These are phyloP conservation scores for Myotis vivesi DNA, from an alignment of 2,797 vertebrate genomes.

Conservation along the genomic window DNA sequence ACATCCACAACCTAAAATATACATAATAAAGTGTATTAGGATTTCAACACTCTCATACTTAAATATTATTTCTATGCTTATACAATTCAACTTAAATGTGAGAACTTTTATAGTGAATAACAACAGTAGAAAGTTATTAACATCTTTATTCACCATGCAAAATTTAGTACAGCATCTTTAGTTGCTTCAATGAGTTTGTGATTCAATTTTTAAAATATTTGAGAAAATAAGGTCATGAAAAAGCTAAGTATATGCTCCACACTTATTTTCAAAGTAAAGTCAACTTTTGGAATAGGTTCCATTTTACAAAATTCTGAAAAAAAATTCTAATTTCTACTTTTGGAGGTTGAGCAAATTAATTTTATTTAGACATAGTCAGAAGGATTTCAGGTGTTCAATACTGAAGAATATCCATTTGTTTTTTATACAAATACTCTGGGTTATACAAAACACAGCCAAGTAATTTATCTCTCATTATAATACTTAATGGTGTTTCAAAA, in stretches of 20 bases:
- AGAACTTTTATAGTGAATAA: background rate
- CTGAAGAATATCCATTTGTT: background rate
- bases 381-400: constrained; percentile 8
- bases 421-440: background rate
- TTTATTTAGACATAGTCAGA: constrained; percentile 9
- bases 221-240: background rate
- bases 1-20: constrained; percentile 88
- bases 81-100: background rate
- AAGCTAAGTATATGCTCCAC: background rate
- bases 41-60: background rate
- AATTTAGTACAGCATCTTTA: background rate
- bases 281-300: background rate
- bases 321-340: constrained; percentile 45
- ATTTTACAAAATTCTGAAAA: constrained; percentile 39
- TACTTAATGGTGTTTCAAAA: constrained; percentile 20
- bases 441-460: background rate
- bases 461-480: constrained; percentile 6
- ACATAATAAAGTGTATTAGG: constrained; percentile 41
- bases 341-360: background rate
- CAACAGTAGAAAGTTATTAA: background rate
- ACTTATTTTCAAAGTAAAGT: constrained; percentile 46
- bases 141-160: background rate
- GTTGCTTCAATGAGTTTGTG: background rate
- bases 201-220: background rate
- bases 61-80: background rate